Evolutionary conservation across 2,113 vertebrate species (phyloP).

Genomic region (Pleuronectes platessa): DNA sequence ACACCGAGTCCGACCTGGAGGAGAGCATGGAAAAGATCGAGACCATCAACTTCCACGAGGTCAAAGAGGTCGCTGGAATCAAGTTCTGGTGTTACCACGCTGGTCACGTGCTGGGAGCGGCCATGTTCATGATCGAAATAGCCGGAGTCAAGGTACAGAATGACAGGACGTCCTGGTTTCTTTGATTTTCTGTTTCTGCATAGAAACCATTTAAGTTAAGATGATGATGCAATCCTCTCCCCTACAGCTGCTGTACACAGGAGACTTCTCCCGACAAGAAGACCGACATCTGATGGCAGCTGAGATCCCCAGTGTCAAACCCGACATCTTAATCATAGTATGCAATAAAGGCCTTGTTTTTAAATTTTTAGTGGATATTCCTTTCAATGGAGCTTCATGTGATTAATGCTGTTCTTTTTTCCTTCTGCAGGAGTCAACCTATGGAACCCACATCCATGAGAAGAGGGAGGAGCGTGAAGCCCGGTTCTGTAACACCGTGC

Average conservation of each 20-base stretch:
- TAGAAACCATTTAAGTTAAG: background rate
- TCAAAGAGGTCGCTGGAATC: slow-evolving; percentile 97
- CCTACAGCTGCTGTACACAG: slow-evolving; percentile 91
- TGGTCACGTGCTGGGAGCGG: slow-evolving; percentile 94
- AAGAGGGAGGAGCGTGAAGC: slow-evolving; percentile 96
- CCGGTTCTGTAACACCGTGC: slow-evolving; percentile 96
- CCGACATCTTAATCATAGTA: slow-evolving; percentile 97
- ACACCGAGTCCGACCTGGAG: slow-evolving; percentile 96
- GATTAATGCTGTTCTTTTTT: background rate
- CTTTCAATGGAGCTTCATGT: background rate
- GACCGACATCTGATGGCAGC: slow-evolving; percentile 98
- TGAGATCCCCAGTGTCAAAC: slow-evolving; percentile 98
- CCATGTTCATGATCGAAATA: slow-evolving; percentile 99
- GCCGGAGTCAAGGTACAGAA: slow-evolving; percentile 91
- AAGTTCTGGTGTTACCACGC: slow-evolving; percentile 99
- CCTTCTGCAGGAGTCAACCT: slow-evolving; percentile 91
- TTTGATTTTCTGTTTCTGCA: background rate
- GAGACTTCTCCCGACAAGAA: slow-evolving; percentile 98
- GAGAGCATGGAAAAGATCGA: slow-evolving; percentile 99
- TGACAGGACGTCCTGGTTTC: background rate
- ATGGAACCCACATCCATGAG: slow-evolving; percentile 97
- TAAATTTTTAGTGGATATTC: background rate
- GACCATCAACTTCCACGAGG: slow-evolving; percentile 98
- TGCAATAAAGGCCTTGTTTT: background rate
- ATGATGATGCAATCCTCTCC: background rate